A percentile compares a stretch with the other conserved stretches of the same genome.
These are phyloP conservation scores for Rachycentron canadum DNA, from an alignment of 2,797 vertebrate species.

Conservation along the genomic window DNA sequence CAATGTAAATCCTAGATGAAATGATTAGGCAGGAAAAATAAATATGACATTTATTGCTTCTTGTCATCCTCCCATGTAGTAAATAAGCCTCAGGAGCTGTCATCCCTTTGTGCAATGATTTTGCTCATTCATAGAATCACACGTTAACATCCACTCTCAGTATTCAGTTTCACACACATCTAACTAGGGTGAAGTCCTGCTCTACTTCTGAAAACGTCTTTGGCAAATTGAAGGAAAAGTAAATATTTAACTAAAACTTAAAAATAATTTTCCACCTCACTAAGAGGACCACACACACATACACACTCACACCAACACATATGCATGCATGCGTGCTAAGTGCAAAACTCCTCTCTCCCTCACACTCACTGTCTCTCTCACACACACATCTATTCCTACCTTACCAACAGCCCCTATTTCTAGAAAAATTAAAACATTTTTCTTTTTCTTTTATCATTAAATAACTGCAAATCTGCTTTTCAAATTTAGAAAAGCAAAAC, in stretches of 20 bases:
- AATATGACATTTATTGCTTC: constrained; percentile 52
- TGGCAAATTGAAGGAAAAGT: constrained; percentile 78
- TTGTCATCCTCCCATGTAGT: constrained; percentile 43
- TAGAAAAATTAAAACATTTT: not conserved
- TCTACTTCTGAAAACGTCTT: constrained; percentile 71
- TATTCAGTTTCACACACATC: constrained; percentile 49
- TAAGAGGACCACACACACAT: constrained; percentile 82
- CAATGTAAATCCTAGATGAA: constrained; percentile 71
- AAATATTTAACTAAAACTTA: constrained; percentile 82
- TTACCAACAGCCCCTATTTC: not conserved
- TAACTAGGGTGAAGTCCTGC: constrained; percentile 52
- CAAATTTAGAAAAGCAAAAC: not conserved
- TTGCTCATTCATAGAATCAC: constrained; percentile 59
- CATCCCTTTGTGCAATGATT: constrained; percentile 7
- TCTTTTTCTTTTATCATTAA: not conserved
- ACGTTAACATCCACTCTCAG: constrained; percentile 29
- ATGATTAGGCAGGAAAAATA: constrained; percentile 68
- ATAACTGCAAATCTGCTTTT: not conserved
- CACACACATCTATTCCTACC: constrained; percentile 34
- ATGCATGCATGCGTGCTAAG: constrained; percentile 56
- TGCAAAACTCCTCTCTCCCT: constrained; percentile 24
- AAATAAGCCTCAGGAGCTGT: constrained; percentile 31
- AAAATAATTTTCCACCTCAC: constrained; percentile 80
- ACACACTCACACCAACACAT: constrained; percentile 52
- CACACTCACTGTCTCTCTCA: not conserved